These are phyloP conservation scores for Dicycla oo DNA, from an alignment of 2,888 invertebrate genomes.

Conservation along the genomic window DNA sequence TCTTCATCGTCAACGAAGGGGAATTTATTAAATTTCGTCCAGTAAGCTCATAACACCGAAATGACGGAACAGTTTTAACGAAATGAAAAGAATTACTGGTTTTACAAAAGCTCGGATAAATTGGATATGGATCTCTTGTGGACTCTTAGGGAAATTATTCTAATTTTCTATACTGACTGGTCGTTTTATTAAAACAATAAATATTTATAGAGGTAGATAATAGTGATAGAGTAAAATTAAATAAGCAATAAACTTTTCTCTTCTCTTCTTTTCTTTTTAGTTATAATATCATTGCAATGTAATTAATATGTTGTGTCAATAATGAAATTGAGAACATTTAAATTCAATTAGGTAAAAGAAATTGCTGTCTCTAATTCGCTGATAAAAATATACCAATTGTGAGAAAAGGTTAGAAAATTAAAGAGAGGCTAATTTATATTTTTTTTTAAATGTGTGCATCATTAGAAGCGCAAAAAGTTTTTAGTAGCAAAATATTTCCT, in stretches of 20 bases:
- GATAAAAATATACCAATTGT: too few relatives aligned
- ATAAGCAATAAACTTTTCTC: too few relatives aligned
- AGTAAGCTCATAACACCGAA: slow-evolving; percentile 48
- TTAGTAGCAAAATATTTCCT: neutral
- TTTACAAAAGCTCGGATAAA: slow-evolving; percentile 55
- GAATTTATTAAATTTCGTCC: slow-evolving; percentile 62
- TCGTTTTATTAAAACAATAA: slow-evolving; percentile 4
- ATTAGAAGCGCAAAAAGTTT: neutral
- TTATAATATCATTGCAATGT: too few relatives aligned
- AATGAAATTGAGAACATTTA: too few relatives aligned
- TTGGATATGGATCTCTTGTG: slow-evolving; percentile 51
- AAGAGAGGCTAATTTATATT: too few relatives aligned
- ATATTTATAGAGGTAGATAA: neutral
- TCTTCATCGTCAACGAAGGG: slow-evolving; percentile 38
- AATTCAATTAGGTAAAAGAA: too few relatives aligned
- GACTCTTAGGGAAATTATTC: slow-evolving; percentile 56
- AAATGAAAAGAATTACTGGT: slow-evolving; percentile 55
- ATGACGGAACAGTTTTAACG: slow-evolving; percentile 56
- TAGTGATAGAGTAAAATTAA: too few relatives aligned
- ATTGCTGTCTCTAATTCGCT: too few relatives aligned
- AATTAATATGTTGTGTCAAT: too few relatives aligned
- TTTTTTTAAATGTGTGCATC: too few relatives aligned
- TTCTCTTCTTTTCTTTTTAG: too few relatives aligned
- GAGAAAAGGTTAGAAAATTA: neutral
- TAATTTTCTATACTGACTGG: slow-evolving; percentile 6